These are phyloP conservation scores for Agrotis exclamationis DNA, from an alignment of 2,888 invertebrate species.

Conservation along the genomic window DNA sequence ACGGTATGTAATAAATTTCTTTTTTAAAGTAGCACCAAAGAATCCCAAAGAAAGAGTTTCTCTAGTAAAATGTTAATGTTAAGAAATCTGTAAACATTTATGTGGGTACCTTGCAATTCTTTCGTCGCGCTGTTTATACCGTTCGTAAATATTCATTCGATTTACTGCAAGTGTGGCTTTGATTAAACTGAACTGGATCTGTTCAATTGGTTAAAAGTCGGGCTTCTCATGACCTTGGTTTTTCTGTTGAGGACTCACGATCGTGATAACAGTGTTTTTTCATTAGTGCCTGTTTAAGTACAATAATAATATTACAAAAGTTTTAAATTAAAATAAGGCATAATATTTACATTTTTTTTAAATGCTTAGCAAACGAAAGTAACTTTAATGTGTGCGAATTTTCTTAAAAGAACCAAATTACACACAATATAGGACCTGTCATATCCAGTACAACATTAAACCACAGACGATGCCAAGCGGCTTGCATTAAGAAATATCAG, in stretches of 20 bases:
- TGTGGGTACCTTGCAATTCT: constrained; percentile 50
- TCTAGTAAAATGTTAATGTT: constrained; percentile 50
- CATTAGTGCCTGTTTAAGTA: no score
- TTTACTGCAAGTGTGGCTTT: constrained; percentile 34
- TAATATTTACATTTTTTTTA: no score
- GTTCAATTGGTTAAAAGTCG: neutral
- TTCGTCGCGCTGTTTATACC: constrained; percentile 44
- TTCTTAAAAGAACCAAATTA: neutral
- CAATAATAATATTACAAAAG: no score
- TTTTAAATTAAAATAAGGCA: no score
- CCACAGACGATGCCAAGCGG: constrained; percentile 10
- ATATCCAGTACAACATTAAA: constrained; percentile 23
- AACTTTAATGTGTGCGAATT: no score
- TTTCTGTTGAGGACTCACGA: neutral
- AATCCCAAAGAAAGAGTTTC: constrained; percentile 13
- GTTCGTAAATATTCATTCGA: constrained; percentile 56
- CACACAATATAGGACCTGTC: neutral
- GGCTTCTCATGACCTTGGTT: neutral
- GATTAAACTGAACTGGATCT: constrained; percentile 38
- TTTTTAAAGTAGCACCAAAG: neutral
- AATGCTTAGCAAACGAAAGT: no score
- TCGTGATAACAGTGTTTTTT: no score
- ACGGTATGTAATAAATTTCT: neutral
- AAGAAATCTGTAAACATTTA: constrained; percentile 56
- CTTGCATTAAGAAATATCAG: constrained; percentile 33